Evolutionary conservation across 2,797 vertebrate species (phyloP), one percentile per base, ranked within the genome.

Genomic region (Hippocampus kuda): DNA sequence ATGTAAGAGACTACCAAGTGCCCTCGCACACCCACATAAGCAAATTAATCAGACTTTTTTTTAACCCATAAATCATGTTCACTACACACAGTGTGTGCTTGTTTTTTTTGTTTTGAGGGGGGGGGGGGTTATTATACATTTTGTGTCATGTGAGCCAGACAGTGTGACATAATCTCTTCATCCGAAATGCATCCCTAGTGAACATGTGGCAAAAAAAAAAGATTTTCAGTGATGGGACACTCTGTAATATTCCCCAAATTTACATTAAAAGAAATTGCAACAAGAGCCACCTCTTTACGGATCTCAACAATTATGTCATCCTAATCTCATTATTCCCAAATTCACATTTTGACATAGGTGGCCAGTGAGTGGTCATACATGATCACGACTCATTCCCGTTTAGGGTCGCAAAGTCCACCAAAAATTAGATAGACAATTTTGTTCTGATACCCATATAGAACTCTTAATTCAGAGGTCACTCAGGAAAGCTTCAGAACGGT

Each of bases 1-100:
- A 49, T 57, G 74, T 85, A 87, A 85, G 80, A 90, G 72, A 81
- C 71, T 5, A 62, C 65, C 67, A 88, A 88, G 88, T 87, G 77
- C 75, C 49, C 59, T 66, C 38, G 70, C 72, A 82, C 69, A 71
- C 70, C 70, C 74, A 77, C 77, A 85, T 88, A 83, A 87, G 81
- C 82, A 84, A 83, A 75, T 84, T 81, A 79, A 80, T 84, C 71
- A 59, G 80, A 8, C 75, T 73, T 72, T 82, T 30, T 81, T 69
- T 2, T 11, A 11, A 24, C 15, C 16, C 73, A 10, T 34, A 20
- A 72, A 80, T 82, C 72, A 68, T 53, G 10, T 41, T 68, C 6
- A 49, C 69, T 38, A 38, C 46, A 4, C 16, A 4, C 9, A 11
- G 0, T 38, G 34, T 38, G 34, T 38, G 34, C 9, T 38, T 20